These are phyloP conservation scores for Halisarca cf. caerulea DNA, from an alignment of 37 sponge, comb jelly and placozoan genomes.

Conservation along the genomic window DNA sequence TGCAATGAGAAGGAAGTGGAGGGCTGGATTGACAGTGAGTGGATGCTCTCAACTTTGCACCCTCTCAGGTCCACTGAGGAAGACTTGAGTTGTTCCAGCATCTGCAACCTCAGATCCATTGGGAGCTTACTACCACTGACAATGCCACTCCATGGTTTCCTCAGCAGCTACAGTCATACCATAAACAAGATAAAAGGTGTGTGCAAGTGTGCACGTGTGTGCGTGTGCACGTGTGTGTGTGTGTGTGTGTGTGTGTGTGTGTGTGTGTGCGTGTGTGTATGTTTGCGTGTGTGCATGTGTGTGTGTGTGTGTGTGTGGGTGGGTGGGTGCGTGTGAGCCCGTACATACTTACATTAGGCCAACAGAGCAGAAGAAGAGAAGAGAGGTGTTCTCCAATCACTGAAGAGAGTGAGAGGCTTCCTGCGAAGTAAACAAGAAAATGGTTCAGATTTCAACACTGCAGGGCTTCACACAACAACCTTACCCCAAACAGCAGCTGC, in stretches of 20 bases:
- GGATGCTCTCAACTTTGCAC: no score
- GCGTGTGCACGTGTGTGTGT: background rate
- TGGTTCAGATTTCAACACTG: no score
- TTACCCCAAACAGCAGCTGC: background rate
- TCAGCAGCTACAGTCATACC: background rate
- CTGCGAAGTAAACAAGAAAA: background rate
- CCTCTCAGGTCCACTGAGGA: no score
- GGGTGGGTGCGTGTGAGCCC: background rate
- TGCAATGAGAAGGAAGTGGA: no score
- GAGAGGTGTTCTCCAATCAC: no score
- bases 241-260: constrained; percentile 39
- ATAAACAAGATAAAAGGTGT: background rate
- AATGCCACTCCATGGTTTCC: no score
- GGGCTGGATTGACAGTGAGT: no score
- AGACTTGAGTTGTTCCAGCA: no score
- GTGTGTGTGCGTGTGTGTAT: constrained; percentile 33
- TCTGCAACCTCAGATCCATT: no score
- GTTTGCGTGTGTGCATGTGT: background rate
- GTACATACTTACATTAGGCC: background rate
- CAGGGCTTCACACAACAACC: background rate
- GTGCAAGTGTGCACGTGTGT: background rate
- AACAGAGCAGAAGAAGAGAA: background rate
- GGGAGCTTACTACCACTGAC: no score
- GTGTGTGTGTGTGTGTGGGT: constrained; percentile 16
- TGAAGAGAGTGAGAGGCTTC: background rate